Percentiles rank a stretch among this genome's conserved stretches.
These are phyloP conservation scores for Drosophila borborema DNA, from an alignment of 2,888 invertebrate genomes.

Conservation along the genomic window DNA sequence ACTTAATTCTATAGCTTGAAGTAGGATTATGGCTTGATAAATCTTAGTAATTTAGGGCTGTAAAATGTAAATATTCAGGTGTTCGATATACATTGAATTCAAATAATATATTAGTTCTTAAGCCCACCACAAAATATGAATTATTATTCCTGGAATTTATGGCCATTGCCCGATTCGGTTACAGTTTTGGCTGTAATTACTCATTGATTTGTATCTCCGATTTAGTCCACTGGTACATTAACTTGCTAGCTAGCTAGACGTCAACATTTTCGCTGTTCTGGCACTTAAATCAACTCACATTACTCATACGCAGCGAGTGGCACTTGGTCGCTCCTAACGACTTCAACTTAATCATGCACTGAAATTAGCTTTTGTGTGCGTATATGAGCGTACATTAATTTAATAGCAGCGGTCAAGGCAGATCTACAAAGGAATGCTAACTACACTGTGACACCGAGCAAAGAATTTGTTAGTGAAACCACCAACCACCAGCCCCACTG, in stretches of 20 bases:
- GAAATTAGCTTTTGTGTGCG: constrained; percentile 78
- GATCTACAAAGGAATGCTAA: constrained; percentile 9
- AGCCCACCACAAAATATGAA: background rate
- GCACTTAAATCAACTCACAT: constrained; percentile 66
- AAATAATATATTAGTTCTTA: background rate
- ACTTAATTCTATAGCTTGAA: background rate
- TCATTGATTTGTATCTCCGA: constrained; percentile 29
- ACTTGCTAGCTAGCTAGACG: constrained; percentile 37
- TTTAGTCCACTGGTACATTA: constrained; percentile 34
- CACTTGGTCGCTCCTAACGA: constrained; percentile 74
- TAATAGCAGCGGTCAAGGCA: constrained; percentile 64
- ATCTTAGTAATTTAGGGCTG: background rate
- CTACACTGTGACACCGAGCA: constrained; percentile 28
- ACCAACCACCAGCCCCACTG: background rate
- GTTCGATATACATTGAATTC: background rate
- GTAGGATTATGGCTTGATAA: background rate
- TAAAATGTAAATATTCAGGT: background rate
- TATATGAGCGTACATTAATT: constrained; percentile 76
- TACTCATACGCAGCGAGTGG: constrained; percentile 77
- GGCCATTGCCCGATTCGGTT: too few species aligned
- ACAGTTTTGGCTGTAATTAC: constrained; percentile 7
- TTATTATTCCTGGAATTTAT: background rate
- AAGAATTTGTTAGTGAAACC: constrained; percentile 16
- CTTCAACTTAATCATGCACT: constrained; percentile 77
- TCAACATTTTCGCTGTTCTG: constrained; percentile 19